A percentile compares a stretch with the other conserved stretches of the same genome.
These are phyloP conservation scores for Tribolium castaneum DNA, from an alignment of 1,140 invertebrate genomes.

Conservation along the genomic window DNA sequence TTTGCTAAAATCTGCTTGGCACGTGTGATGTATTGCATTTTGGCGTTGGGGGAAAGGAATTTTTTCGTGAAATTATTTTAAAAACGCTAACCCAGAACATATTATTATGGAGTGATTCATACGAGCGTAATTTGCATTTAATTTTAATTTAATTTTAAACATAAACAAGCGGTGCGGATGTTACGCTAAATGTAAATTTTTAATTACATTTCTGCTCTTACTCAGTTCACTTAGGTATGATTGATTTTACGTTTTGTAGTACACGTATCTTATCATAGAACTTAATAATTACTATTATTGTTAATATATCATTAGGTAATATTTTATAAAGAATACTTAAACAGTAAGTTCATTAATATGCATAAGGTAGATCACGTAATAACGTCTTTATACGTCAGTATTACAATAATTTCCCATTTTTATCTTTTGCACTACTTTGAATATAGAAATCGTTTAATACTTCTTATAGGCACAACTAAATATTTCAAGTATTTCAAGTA, in stretches of 20 bases:
- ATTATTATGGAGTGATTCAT: slow-evolving; percentile 1
- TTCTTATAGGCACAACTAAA: too few relatives aligned
- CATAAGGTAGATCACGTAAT: not conserved
- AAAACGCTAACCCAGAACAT: not conserved
- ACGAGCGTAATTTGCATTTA: not conserved
- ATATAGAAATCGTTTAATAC: too few relatives aligned
- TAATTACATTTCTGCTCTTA: not conserved
- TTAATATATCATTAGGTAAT: not conserved
- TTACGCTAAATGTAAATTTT: not conserved
- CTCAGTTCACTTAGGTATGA: not conserved
- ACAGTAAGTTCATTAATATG: not conserved
- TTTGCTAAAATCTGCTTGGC: not conserved
- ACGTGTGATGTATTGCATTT: not conserved
- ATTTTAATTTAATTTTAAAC: not conserved
- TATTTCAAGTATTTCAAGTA: too few relatives aligned
- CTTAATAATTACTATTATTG: not conserved
- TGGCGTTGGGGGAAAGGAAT: not conserved
- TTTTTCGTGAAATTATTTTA: not conserved
- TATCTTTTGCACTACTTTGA: too few relatives aligned
- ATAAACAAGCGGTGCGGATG: not conserved
- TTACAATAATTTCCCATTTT: too few relatives aligned
- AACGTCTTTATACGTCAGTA: too few relatives aligned
- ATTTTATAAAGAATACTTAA: too few relatives aligned
- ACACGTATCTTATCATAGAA: not conserved
- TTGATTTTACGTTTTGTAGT: not conserved